Percentiles rank a stretch among this genome's conserved stretches.
Evolutionary conservation across 2,113 vertebrate species (phyloP).

Genomic region (Calidris pugnax): DNA sequence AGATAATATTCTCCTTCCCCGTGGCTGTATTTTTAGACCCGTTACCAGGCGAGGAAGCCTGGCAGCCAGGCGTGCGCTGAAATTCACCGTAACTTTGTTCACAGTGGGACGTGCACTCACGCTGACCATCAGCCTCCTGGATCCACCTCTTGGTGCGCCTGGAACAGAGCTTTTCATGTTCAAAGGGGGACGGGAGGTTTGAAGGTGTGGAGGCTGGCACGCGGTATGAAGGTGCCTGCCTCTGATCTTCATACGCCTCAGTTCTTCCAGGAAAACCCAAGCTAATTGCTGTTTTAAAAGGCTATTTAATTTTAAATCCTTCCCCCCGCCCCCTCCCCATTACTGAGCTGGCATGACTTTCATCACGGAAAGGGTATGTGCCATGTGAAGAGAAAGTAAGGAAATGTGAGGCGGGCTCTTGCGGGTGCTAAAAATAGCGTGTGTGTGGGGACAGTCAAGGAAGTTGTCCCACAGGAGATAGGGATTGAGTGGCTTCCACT

Average conservation of each 20-base stretch:
- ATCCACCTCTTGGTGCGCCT: constrained; percentile 67
- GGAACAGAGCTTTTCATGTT: constrained; percentile 75
- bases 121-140: constrained; percentile 64
- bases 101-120: constrained; percentile 45
- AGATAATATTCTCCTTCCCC: not conserved
- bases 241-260: constrained; percentile 73
- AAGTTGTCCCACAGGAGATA: not conserved
- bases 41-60: not conserved
- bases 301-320: constrained; percentile 47
- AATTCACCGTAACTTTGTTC: constrained; percentile 70
- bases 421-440: not conserved
- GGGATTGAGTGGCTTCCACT: not conserved
- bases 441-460: not conserved
- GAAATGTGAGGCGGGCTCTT: not conserved
- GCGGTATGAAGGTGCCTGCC: constrained; percentile 28
- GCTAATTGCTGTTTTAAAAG: constrained; percentile 65
- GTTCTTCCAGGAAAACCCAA: constrained; percentile 65
- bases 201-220: constrained; percentile 57
- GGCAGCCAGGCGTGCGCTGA: not conserved
- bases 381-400: not conserved
- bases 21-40: not conserved
- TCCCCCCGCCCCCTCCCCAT: not conserved
- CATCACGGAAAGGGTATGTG: not conserved
- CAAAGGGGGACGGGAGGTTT: constrained; percentile 68
- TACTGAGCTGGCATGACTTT: not conserved